A percentile compares a stretch with the other conserved stretches of the same genome.
Conservation (phyloP, 1,140 invertebrate genomes). For the Araneus ventricosus region DNA sequence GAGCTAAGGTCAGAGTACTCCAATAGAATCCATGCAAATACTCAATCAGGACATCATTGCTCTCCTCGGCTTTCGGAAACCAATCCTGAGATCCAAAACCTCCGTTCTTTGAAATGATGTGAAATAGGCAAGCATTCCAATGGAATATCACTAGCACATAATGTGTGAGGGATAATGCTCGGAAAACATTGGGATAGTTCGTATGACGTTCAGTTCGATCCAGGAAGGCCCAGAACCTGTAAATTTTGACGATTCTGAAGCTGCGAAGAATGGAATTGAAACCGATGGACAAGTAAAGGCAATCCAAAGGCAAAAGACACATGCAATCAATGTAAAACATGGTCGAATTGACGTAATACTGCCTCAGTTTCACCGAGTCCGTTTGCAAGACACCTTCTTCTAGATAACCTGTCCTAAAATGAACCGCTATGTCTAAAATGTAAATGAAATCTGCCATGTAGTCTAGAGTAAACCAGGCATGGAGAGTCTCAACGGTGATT, state of each 20-base stretch:
- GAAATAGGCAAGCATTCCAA: slow-evolving; percentile 99
- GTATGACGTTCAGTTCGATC: slow-evolving; percentile 98
- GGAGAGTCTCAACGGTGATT: slow-evolving; percentile 86
- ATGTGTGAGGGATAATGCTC: slow-evolving; percentile 94
- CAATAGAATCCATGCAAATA: slow-evolving; percentile 99
- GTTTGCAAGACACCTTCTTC: slow-evolving; percentile 98
- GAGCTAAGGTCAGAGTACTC: slow-evolving; percentile 97
- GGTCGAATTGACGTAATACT: slow-evolving; percentile 99
- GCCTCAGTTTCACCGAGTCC: slow-evolving; percentile 93
- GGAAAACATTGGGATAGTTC: slow-evolving; percentile 98
- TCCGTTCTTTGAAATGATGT: slow-evolving; percentile 96
- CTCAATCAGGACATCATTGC: slow-evolving; percentile 92
- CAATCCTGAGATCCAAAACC: slow-evolving; percentile 94
- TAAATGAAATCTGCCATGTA: slow-evolving; percentile 98
- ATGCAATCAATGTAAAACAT: slow-evolving; percentile 99
- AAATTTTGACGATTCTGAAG: slow-evolving; percentile 98
- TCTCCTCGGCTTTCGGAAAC: slow-evolving; percentile 85
- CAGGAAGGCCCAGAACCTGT: slow-evolving; percentile 99
- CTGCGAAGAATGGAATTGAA: slow-evolving; percentile 98
- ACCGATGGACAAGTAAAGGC: slow-evolving; percentile 98
- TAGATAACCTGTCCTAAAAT: slow-evolving; percentile 97
- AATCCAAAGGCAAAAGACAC: slow-evolving; percentile 97
- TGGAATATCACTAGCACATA: slow-evolving; percentile 99
- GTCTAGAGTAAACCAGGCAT: slow-evolving; percentile 97
- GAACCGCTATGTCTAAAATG: slow-evolving; percentile 96